Conservation (phyloP, 2,113 vertebrate species). For the Athene noctua region DNA sequence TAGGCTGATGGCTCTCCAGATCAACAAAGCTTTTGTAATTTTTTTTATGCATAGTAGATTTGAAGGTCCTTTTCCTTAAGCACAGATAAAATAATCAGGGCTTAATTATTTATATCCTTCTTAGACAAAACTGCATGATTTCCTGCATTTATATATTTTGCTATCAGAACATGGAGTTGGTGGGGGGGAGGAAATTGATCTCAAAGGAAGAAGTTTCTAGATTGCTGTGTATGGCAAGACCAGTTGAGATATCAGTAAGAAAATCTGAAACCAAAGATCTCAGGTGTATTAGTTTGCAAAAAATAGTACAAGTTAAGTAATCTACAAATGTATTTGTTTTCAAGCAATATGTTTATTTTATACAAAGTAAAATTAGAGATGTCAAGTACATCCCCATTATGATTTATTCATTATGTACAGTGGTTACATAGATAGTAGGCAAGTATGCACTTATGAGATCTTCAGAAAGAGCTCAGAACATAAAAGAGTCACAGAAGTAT, state of each 20-base stretch:
- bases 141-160: background rate
- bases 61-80: background rate
- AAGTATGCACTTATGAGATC: background rate
- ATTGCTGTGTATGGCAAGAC: background rate
- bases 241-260: background rate
- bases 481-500: background rate
- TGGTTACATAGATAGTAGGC: background rate
- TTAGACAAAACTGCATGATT: background rate
- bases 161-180: background rate
- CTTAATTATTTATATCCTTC: background rate
- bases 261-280: background rate
- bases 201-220: background rate
- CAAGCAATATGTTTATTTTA: background rate
- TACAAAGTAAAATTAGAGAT: background rate
- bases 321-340: background rate
- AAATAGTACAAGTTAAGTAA: background rate
- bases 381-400: accelerated
- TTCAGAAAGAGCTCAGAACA: background rate
- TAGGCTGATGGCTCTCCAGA: background rate
- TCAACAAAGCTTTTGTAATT: background rate
- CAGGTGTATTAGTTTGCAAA: background rate
- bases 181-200: background rate
- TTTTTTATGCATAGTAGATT: background rate
- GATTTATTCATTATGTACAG: background rate
- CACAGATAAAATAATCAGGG: background rate